Percentiles rank a stretch among this genome's conserved stretches.
phyloP scores from a whole-genome alignment of 2,888 invertebrate species.

The Lissonota sp. region DNA sequence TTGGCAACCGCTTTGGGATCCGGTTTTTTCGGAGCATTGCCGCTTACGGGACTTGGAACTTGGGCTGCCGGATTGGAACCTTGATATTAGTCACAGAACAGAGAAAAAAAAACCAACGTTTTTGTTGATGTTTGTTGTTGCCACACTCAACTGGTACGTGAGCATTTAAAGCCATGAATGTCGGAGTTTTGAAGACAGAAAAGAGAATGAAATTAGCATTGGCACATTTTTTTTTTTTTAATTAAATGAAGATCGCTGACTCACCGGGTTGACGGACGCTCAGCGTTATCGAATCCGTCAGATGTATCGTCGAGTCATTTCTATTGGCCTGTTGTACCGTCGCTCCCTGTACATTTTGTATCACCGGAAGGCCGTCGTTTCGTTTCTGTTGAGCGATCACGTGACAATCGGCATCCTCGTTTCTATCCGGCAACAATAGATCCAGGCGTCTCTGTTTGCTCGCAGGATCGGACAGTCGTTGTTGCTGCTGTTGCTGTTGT shows the following conservation, averaged over 20 bases:
- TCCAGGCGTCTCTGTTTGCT: conserved; percentile 85
- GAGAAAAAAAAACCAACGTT: conserved; percentile 56
- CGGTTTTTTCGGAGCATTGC: conserved; percentile 85
- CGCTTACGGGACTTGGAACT: conserved; percentile 75
- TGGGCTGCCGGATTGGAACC: conserved; percentile 80
- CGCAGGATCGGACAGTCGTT: conserved; percentile 72
- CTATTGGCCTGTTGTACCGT: conserved; percentile 72
- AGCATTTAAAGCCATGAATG: no score
- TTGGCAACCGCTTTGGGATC: conserved; percentile 92
- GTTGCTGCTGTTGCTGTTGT: conserved; percentile 65
- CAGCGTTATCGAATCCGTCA: conserved; percentile 90
- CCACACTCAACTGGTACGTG: no score
- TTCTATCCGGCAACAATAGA: conserved; percentile 88
- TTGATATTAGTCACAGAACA: conserved; percentile 73
- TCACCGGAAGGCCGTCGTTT: conserved; percentile 89
- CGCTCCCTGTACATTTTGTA: conserved; percentile 89
- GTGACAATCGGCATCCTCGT: conserved; percentile 91
- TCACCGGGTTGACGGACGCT: conserved; percentile 85
- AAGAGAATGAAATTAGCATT: no score
- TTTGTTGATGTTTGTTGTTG: background rate
- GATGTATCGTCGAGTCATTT: conserved; percentile 86
- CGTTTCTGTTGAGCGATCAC: conserved; percentile 91
- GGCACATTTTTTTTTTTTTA: background rate
- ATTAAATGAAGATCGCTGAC: conserved; percentile 46
- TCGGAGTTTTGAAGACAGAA: no score